Evolutionary conservation across 2,888 invertebrate species (phyloP).

Genomic region (Euzetes globulus): DNA sequence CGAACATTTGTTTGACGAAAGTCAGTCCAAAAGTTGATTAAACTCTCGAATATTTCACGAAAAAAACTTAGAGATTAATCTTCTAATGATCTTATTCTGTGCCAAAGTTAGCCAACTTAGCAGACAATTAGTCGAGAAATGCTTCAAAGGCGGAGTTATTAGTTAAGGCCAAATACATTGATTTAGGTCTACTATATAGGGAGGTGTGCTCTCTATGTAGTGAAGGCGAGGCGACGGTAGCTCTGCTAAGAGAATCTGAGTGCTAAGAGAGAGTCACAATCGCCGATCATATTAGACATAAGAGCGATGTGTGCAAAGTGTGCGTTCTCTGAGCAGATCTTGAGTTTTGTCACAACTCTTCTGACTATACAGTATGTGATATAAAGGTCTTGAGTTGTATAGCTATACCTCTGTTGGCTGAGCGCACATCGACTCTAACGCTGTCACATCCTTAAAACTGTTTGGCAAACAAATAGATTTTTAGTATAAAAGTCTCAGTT

Average conservation of each 20-base stretch:
- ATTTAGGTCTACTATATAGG: constrained; percentile 19
- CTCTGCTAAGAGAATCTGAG: constrained; percentile 12
- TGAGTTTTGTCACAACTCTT: constrained; percentile 5
- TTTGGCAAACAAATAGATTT: constrained; percentile 21
- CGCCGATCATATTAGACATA: constrained; percentile 18
- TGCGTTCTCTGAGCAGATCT: neutral
- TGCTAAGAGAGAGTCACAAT: constrained; percentile 16
- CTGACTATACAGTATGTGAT: neutral
- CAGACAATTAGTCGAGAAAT: constrained; percentile 27
- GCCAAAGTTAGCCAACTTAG: neutral
- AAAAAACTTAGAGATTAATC: constrained; percentile 14
- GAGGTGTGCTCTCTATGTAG: constrained; percentile 17
- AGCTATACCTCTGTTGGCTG: neutral
- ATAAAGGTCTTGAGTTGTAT: neutral
- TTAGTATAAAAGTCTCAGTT: constrained; percentile 6
- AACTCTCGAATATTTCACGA: constrained; percentile 3
- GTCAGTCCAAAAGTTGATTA: constrained; percentile 17
- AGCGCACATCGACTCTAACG: constrained; percentile 25
- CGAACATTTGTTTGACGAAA: neutral
- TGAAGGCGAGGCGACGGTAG: constrained; percentile 27
- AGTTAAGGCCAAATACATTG: constrained; percentile 27
- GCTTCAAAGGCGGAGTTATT: constrained; percentile 22
- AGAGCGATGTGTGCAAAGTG: neutral
- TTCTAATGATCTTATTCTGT: neutral
- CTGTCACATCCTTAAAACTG: constrained; percentile 27